phyloP scores from a whole-genome alignment of 2,888 invertebrate genomes.

The Zhuqinia jingwanae region DNA sequence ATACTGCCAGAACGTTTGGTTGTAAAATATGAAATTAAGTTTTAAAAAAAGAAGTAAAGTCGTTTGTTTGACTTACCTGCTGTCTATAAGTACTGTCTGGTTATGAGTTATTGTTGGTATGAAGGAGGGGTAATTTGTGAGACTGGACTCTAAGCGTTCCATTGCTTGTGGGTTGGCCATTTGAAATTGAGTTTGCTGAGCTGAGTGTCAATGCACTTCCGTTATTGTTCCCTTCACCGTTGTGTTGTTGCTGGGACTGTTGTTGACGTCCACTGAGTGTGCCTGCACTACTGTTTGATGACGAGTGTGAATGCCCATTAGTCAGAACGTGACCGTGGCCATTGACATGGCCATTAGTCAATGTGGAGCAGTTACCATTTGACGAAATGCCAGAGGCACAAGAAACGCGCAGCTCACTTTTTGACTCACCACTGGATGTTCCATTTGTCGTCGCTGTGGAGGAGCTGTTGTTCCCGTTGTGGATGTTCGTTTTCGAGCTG shows the following conservation, averaged over 20 bases:
- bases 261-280: slow-evolving; percentile 78
- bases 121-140: slow-evolving; percentile 79
- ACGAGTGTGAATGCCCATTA: slow-evolving; percentile 77
- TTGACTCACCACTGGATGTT: slow-evolving; percentile 79
- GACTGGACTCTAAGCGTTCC: slow-evolving; percentile 79
- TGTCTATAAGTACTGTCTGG: slow-evolving; percentile 74
- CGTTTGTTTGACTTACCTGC: slow-evolving; percentile 68
- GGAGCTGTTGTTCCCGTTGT: slow-evolving; percentile 78
- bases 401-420: slow-evolving; percentile 78
- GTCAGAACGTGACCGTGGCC: slow-evolving; percentile 77
- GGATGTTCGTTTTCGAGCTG: slow-evolving; percentile 79
- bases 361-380: slow-evolving; percentile 78
- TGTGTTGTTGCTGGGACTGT: slow-evolving; percentile 70
- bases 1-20: no score
- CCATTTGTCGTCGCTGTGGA: slow-evolving; percentile 77
- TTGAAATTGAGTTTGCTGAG: slow-evolving; percentile 76
- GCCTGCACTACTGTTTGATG: slow-evolving; percentile 75
- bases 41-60: no score
- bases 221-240: slow-evolving; percentile 79
- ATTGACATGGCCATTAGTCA: slow-evolving; percentile 78
- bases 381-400: slow-evolving; percentile 78
- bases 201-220: slow-evolving; percentile 78
- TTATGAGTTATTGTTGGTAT: slow-evolving; percentile 78
- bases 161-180: slow-evolving; percentile 77
- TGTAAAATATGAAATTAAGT: no score